Evolutionary conservation across 2,113 vertebrate species (phyloP).

Genomic region (Alethe castanea): DNA sequence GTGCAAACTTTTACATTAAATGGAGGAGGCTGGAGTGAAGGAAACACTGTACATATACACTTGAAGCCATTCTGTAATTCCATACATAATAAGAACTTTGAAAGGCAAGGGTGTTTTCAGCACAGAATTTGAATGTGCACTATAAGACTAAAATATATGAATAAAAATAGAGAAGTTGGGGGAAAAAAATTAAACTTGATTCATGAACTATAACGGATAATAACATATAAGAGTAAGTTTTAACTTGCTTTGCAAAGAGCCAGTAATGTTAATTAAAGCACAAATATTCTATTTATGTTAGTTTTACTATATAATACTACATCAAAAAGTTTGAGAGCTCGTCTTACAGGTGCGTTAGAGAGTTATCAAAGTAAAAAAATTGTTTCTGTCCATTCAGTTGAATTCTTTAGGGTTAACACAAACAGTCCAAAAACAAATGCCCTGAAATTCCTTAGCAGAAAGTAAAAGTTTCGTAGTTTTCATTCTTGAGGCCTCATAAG

Average conservation of each 20-base stretch:
- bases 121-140: not conserved
- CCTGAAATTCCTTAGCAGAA: not conserved
- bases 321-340: not conserved
- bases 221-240: not conserved
- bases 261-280: not conserved
- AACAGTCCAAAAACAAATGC: not conserved
- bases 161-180: not conserved
- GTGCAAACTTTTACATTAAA: not conserved
- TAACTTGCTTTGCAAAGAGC: not conserved
- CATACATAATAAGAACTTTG: not conserved
- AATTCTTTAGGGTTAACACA: not conserved
- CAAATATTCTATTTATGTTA: not conserved
- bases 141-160: accelerated
- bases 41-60: not conserved
- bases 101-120: not conserved
- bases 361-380: not conserved
- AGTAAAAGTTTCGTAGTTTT: not conserved
- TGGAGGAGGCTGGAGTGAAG: not conserved
- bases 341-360: not conserved
- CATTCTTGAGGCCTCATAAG: not conserved
- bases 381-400: not conserved
- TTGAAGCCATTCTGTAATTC: not conserved
- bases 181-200: not conserved
- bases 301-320: not conserved
- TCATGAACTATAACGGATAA: not conserved